Conservation (phyloP, 2,113 vertebrate species). For the Anolis carolinensis region DNA sequence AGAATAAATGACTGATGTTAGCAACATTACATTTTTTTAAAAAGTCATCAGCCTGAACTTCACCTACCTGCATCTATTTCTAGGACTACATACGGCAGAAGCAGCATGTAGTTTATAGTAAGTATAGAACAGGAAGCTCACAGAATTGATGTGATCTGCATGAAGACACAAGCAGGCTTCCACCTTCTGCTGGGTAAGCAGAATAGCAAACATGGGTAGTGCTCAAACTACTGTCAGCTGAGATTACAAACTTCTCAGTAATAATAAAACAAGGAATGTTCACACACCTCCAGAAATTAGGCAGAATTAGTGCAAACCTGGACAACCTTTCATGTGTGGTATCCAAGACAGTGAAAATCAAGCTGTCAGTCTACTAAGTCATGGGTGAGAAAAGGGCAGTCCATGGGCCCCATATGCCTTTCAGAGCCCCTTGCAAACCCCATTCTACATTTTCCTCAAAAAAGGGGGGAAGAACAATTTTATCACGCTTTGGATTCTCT, state of each 20-base stretch:
- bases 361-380: neutral
- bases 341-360: neutral
- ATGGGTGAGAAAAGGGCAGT: too few relatives aligned
- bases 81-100: slow-evolving; percentile 10
- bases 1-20: neutral
- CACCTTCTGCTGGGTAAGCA: neutral
- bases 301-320: neutral
- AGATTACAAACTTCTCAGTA: neutral
- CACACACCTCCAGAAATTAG: neutral
- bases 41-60: neutral
- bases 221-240: neutral
- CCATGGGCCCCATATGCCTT: too few relatives aligned
- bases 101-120: neutral
- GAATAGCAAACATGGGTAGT: neutral
- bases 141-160: slow-evolving; percentile 28
- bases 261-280: neutral
- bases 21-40: neutral
- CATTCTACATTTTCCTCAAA: too few relatives aligned
- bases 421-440: too few relatives aligned
- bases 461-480: too few relatives aligned
- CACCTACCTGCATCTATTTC: neutral
- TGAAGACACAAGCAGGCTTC: neutral
- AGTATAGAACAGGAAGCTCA: neutral
- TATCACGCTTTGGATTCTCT: too few relatives aligned
- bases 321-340: neutral